phyloP scores from a whole-genome alignment of 1,140 invertebrate species.

The Listronotus bonariensis region DNA sequence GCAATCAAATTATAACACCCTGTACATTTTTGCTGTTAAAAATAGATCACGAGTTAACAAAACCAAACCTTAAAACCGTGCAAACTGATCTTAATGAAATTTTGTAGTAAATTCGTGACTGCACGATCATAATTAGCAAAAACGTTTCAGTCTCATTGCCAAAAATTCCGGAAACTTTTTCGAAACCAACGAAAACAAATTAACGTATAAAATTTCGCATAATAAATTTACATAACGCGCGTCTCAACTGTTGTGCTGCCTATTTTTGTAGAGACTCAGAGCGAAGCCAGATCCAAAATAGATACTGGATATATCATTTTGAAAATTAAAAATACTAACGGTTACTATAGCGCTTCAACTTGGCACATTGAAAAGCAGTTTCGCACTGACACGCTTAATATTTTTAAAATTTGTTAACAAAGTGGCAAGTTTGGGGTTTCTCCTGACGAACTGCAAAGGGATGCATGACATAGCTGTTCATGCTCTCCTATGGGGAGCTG shows the following conservation, averaged over 20 bases:
- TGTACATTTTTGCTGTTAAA: no score
- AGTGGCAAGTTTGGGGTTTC: no score
- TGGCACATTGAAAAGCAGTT: no score
- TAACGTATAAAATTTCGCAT: constrained; percentile 37
- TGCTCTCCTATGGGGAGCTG: no score
- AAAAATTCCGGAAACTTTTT: constrained; percentile 11
- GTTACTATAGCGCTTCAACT: not conserved
- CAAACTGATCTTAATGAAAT: no score
- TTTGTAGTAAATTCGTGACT: not conserved
- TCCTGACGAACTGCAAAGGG: no score
- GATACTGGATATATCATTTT: constrained; percentile 22
- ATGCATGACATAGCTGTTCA: no score
- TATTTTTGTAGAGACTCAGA: constrained; percentile 26
- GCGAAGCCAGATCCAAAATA: constrained; percentile 27
- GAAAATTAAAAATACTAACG: constrained; percentile 16
- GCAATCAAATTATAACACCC: no score
- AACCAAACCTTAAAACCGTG: no score
- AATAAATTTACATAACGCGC: constrained; percentile 32
- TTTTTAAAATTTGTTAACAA: no score
- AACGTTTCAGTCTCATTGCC: constrained; percentile 12
- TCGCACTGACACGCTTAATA: no score
- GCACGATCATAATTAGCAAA: constrained; percentile 10
- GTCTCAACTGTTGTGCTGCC: not conserved
- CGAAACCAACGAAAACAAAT: constrained; percentile 23
- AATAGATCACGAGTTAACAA: no score